These are phyloP conservation scores for Andrena praecox DNA, from an alignment of 2,888 invertebrate genomes.

Conservation along the genomic window DNA sequence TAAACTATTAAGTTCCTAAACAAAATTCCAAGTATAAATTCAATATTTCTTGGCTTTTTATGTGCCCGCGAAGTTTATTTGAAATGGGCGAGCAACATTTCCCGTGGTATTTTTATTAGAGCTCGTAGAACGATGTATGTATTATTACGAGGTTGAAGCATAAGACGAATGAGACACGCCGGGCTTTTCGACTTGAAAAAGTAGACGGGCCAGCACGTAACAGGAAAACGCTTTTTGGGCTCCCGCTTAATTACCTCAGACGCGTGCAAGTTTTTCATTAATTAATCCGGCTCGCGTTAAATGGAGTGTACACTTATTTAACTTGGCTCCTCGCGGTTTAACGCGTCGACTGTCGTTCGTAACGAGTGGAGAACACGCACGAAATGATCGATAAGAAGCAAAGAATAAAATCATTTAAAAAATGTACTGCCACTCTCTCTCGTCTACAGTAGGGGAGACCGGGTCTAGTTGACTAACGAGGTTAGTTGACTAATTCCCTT, in stretches of 20 bases:
- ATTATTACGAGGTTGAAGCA: not conserved
- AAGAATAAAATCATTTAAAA: not conserved
- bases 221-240: conserved; percentile 8
- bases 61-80: too few species aligned
- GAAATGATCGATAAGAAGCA: not conserved
- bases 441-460: too few species aligned
- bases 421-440: not conserved
- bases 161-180: not conserved
- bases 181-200: not conserved
- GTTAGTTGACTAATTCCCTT: too few species aligned
- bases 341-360: not conserved
- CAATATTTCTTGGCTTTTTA: too few species aligned
- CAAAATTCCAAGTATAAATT: too few species aligned
- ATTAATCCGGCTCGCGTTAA: conserved; percentile 1
- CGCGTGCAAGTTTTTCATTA: conserved; percentile 13
- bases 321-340: not conserved
- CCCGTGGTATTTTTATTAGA: too few species aligned
- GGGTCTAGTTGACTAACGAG: too few species aligned
- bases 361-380: not conserved
- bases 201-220: not conserved
- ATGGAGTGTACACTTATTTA: conserved; percentile 8
- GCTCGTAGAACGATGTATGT: too few species aligned
- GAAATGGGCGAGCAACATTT: too few species aligned
- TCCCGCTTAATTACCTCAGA: not conserved
- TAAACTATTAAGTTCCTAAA: too few species aligned